These are phyloP conservation scores for Coenobita brevimanus DNA, from an alignment of 1,140 invertebrate species.

Conservation along the genomic window DNA sequence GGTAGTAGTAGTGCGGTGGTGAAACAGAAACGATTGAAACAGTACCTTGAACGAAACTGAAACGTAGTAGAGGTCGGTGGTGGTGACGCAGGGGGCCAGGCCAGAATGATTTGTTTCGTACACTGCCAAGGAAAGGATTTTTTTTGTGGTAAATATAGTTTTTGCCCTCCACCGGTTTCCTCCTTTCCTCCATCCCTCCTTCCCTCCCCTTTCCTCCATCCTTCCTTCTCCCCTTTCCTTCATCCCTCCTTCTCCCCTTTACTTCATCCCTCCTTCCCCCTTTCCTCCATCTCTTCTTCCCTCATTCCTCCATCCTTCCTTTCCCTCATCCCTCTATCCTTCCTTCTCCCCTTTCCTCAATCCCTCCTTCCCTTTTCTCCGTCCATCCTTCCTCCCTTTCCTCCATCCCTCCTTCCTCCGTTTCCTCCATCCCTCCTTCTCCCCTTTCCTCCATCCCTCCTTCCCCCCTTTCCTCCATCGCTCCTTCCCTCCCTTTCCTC, in stretches of 20 bases:
- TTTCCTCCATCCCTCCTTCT: not conserved
- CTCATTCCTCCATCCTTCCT: not conserved
- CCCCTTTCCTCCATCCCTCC: not conserved
- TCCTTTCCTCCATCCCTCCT: constrained; percentile 1
- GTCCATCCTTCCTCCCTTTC: no score
- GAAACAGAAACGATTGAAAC: no score
- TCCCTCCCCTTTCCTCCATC: not conserved
- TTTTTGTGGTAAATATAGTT: not conserved
- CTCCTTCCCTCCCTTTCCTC: no score
- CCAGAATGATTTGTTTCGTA: not conserved
- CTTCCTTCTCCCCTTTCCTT: no score
- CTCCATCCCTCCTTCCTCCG: not conserved
- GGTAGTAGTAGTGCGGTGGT: no score
- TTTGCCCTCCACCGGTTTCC: not conserved
- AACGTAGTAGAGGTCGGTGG: not conserved
- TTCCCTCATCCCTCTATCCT: not conserved
- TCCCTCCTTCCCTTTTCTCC: not conserved
- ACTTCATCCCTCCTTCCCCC: not conserved
- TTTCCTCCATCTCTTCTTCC: not conserved
- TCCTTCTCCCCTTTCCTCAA: not conserved
- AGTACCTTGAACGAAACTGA: no score
- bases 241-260: no score
- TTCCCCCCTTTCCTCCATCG: not conserved
- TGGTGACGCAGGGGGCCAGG: not conserved
- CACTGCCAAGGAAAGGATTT: no score